Evolutionary conservation across 1,140 invertebrate species (phyloP).

Genomic region (Colletes gigas): DNA sequence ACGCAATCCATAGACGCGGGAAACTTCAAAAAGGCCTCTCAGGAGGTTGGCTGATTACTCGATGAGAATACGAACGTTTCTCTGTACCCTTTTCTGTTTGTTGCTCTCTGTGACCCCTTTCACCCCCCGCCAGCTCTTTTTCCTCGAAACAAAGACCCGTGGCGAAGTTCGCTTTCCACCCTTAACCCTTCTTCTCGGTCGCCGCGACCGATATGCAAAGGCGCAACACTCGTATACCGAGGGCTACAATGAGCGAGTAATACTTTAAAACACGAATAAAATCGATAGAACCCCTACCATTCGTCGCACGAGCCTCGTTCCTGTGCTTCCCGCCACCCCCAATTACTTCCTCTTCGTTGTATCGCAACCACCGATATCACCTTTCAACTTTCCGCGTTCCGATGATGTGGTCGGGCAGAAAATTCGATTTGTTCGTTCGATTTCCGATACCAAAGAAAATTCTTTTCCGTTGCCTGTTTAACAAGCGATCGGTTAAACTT

Average conservation of each 20-base stretch:
- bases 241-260: slow-evolving; percentile 50
- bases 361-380: background rate
- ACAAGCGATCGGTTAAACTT: too few relatives aligned
- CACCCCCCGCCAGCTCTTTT: slow-evolving; percentile 1
- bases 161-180: slow-evolving; percentile 40
- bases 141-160: slow-evolving; percentile 55
- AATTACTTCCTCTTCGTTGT: background rate
- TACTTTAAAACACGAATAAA: slow-evolving; percentile 58
- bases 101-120: slow-evolving; percentile 19
- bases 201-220: slow-evolving; percentile 38
- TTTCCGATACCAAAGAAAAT: too few relatives aligned
- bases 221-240: slow-evolving; percentile 17
- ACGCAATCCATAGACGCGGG: slow-evolving; percentile 38
- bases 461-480: too few relatives aligned
- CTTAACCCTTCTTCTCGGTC: slow-evolving; percentile 54
- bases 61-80: slow-evolving; percentile 58
- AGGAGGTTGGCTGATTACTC: slow-evolving; percentile 58
- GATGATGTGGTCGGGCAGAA: too few relatives aligned
- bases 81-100: slow-evolving; percentile 54
- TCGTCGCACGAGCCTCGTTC: background rate
- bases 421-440: too few relatives aligned
- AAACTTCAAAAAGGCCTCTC: slow-evolving; percentile 50
- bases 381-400: background rate
- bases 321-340: background rate
- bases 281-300: slow-evolving; percentile 48